A percentile compares a stretch with the other conserved stretches of the same genome.
These are phyloP conservation scores for Fregata magnificens DNA, from an alignment of 2,113 vertebrate genomes.

Conservation along the genomic window DNA sequence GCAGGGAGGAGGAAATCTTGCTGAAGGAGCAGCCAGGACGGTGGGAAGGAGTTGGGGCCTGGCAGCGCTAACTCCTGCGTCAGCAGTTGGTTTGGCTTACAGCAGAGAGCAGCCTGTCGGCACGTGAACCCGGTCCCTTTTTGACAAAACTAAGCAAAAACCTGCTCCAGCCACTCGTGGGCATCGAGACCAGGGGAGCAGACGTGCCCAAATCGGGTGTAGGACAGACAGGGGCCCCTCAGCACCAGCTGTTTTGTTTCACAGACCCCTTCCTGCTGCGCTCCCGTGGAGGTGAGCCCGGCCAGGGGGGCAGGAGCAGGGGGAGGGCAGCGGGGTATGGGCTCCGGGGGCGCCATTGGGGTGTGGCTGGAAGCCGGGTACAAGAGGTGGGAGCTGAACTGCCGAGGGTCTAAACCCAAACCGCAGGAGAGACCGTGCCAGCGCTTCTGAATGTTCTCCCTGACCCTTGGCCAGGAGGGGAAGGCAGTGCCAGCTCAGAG, in stretches of 20 bases:
- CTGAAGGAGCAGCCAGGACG: not conserved
- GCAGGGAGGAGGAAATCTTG: not conserved
- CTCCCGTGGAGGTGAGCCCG: too few species aligned
- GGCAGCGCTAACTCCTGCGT: not conserved
- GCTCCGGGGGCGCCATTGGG: too few species aligned
- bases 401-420: not conserved
- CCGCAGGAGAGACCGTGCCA: not conserved
- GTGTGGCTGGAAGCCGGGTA: fast-evolving
- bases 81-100: not conserved
- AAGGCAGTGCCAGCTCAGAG: not conserved
- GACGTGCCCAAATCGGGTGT: fast-evolving
- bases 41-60: not conserved
- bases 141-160: fast-evolving
- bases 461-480: too few species aligned
- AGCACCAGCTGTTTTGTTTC: too few species aligned
- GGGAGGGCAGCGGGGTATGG: fast-evolving
- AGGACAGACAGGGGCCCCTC: too few species aligned
- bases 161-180: fast-evolving
- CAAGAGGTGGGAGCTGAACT: not conserved
- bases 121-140: not conserved
- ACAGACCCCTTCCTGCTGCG: not conserved
- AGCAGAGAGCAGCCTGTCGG: too few species aligned
- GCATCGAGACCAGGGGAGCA: not conserved
- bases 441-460: fast-evolving
- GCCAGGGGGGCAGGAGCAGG: too few species aligned